These are phyloP conservation scores for Xiphophorus birchmanni DNA, from an alignment of 2,797 vertebrate species.

Conservation along the genomic window DNA sequence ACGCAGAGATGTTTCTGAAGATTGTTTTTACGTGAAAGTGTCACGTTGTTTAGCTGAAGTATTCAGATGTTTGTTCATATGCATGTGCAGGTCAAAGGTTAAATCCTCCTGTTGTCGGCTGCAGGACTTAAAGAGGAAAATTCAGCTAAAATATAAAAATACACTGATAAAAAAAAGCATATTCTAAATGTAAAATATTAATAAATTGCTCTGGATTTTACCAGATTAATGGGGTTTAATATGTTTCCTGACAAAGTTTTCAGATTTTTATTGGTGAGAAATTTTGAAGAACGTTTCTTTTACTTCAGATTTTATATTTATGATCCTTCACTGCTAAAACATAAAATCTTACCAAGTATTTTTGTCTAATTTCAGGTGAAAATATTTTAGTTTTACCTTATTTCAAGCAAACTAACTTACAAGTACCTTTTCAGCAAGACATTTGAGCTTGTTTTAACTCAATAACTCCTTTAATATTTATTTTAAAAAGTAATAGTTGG, in stretches of 20 bases:
- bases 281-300: not conserved
- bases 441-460: too few species aligned
- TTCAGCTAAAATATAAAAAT: not conserved
- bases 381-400: too few species aligned
- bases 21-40: not conserved
- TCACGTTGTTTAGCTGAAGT: constrained; percentile 17
- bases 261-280: not conserved
- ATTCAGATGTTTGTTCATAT: constrained; percentile 4
- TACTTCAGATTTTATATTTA: not conserved
- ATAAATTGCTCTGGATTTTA: not conserved
- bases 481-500: too few species aligned
- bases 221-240: not conserved
- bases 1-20: constrained; percentile 19
- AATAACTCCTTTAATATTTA: too few species aligned
- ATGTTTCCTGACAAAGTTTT: not conserved
- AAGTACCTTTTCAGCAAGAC: too few species aligned
- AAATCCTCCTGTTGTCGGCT: constrained; percentile 57
- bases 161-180: not conserved
- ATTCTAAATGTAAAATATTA: not conserved
- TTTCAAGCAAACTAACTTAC: too few species aligned
- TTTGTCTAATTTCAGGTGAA: too few species aligned
- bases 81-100: constrained; percentile 34
- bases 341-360: too few species aligned
- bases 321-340: not conserved
- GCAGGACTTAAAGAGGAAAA: not conserved